Evolutionary conservation across 2,113 vertebrate genomes (phyloP).

Genomic region (Muscicapa adusta): DNA sequence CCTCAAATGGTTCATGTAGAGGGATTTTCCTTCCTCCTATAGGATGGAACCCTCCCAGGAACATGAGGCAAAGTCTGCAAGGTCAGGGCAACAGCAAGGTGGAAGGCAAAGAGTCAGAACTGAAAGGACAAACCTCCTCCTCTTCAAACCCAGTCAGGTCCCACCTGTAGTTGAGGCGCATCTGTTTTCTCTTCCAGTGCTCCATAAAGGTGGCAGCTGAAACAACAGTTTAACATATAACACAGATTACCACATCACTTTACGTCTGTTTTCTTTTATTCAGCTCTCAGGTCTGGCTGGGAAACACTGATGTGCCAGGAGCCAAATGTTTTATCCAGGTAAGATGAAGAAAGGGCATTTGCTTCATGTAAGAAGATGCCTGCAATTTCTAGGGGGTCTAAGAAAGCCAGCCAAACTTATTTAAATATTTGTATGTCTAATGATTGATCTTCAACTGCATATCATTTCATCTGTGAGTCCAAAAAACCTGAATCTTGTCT

Average conservation of each 20-base stretch:
- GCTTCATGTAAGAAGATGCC: neutral
- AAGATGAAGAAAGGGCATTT: neutral
- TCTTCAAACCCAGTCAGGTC: conserved; percentile 94
- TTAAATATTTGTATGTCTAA: neutral
- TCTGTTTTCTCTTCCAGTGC: conserved; percentile 98
- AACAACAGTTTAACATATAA: neutral
- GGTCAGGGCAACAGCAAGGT: neutral
- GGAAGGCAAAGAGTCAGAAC: conserved; percentile 29
- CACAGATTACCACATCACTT: neutral
- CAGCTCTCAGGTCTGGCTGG: neutral
- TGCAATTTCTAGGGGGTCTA: neutral
- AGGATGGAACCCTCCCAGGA: neutral
- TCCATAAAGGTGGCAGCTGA: conserved; percentile 97
- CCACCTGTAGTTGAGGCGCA: conserved; percentile 95
- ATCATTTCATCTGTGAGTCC: neutral
- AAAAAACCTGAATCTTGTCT: neutral
- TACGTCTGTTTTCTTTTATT: neutral
- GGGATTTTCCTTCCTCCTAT: conserved; percentile 3
- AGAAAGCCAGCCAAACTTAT: neutral
- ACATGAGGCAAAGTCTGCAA: neutral
- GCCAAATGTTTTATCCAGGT: neutral
- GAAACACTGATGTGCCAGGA: neutral
- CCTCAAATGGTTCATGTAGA: neutral
- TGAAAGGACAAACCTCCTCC: conserved; percentile 80
- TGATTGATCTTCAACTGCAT: neutral